Percentiles rank a stretch among this genome's conserved stretches.
phyloP scores from a whole-genome alignment of 2,113 vertebrate genomes.

The Rhinopithecus roxellana region DNA sequence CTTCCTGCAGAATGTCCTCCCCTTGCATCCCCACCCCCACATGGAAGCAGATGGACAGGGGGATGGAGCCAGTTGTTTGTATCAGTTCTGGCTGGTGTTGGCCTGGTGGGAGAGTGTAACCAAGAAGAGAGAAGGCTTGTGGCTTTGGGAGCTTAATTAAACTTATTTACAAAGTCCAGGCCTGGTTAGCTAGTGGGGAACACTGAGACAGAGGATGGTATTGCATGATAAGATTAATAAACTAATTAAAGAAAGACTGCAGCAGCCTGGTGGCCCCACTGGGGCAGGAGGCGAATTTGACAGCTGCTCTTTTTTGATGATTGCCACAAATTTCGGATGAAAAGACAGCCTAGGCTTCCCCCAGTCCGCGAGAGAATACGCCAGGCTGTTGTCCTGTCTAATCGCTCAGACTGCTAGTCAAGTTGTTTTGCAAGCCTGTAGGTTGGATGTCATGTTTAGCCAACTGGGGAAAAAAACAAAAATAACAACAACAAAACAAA shows the following conservation, averaged over 20 bases:
- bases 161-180: conserved; percentile 39
- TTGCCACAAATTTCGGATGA: conserved; percentile 40
- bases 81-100: background rate
- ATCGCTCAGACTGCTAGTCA: conserved; percentile 35
- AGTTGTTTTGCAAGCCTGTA: conserved; percentile 38
- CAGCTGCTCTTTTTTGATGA: conserved; percentile 68
- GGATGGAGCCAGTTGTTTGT: background rate
- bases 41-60: background rate
- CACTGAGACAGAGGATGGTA: conserved; percentile 35
- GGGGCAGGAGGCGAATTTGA: conserved; percentile 28
- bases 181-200: background rate
- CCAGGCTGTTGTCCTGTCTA: conserved; percentile 59
- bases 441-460: conserved; percentile 56
- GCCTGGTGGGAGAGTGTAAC: conserved; percentile 11
- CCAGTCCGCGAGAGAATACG: conserved; percentile 18
- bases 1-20: background rate
- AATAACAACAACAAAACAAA: conserved; percentile 18
- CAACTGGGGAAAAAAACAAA: background rate
- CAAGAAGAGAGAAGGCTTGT: background rate
- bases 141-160: conserved; percentile 57
- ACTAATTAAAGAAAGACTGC: conserved; percentile 55
- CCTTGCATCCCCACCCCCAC: rapidly evolving
- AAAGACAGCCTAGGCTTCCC: conserved; percentile 22
- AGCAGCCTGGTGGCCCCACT: background rate
- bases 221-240: conserved; percentile 55